Conservation (phyloP, 30 jellyfish, hydroid and myxozoan species). For the Hydra vulgaris region DNA sequence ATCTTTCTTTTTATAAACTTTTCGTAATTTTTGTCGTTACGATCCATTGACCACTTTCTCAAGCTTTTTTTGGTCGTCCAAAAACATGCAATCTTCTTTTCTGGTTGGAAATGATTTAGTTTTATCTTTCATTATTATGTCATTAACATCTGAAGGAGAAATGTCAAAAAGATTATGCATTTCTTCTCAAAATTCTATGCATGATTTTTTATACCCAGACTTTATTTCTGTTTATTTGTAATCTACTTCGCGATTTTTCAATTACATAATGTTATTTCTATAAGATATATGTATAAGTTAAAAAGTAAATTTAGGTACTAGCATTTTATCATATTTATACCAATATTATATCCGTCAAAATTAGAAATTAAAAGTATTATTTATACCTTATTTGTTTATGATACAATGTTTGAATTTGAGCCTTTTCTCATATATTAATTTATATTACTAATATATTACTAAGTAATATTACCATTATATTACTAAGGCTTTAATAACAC, state of each 20-base stretch:
- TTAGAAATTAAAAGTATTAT: no score
- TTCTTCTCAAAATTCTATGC: neutral
- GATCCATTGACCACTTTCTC: neutral
- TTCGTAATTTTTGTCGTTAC: neutral
- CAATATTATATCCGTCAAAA: no score
- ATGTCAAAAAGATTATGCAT: neutral
- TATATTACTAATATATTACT: no score
- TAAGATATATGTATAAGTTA: neutral
- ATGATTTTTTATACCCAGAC: neutral
- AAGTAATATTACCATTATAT: no score
- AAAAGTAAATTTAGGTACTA: neutral
- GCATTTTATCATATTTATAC: no score
- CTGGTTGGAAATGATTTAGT: neutral
- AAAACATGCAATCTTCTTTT: neutral
- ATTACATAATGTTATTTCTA: neutral
- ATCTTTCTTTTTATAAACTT: neutral
- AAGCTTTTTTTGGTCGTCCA: neutral
- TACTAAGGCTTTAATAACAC: no score
- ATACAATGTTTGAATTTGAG: no score
- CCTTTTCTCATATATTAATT: no score
- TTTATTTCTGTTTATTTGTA: neutral
- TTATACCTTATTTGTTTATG: no score
- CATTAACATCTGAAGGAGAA: neutral
- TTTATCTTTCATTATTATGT: neutral
- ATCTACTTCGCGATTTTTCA: neutral